Base-by-base conservation (phyloP, 2,113 vertebrate genomes). In the Brachionichthys hirsutus region DNA sequence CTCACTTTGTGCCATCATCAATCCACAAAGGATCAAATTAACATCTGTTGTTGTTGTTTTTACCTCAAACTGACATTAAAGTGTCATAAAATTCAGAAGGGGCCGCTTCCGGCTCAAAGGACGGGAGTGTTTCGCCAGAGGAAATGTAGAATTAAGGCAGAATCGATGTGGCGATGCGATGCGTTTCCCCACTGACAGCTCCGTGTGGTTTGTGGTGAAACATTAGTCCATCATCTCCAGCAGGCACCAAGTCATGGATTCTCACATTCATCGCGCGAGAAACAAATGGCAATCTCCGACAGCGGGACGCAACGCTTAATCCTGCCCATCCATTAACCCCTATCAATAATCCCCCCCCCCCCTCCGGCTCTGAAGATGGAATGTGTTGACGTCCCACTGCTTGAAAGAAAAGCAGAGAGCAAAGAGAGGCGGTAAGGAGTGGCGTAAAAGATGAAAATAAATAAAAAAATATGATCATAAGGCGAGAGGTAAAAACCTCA, bases 301-400 rank as follows among this genome's bases (percentile, higher is more conserved):
- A 62, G 64, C 54, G 46, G 71, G 73, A 80, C 80, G 78, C 61
- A 67, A 74, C 75, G 75, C 82, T 69, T 83, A 82, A 83, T 82
- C 86, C 78, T 75, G 75, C 70, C 79, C 73, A 40, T 83, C 78
- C 80, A 86, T 85, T 83, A 83, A 83, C 80, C 79, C 62, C 73
- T 72, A 78, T 83, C 81, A 66, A 70, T 61, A 43, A 77, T 72
- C 74, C 60, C 66, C 73, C 67, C 46, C 79, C 24, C 24, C 24
- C 24, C 24, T 30, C 3, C 24, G 3, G 3, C 24, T 47, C 74
- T 12, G 75, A 75, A 75, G 80, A 85, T 63, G 75, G 68, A 86
- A 43, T 43, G 75, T n/a, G 49, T n/a, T 20, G 78, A 80, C 68
- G 69, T 63, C 72, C 80, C 66, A 49, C 78, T 76, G 84, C 65